Evolutionary conservation across 2,888 invertebrate genomes (phyloP), one percentile per base, ranked within the genome.

Genomic region (Papilio gigon): DNA sequence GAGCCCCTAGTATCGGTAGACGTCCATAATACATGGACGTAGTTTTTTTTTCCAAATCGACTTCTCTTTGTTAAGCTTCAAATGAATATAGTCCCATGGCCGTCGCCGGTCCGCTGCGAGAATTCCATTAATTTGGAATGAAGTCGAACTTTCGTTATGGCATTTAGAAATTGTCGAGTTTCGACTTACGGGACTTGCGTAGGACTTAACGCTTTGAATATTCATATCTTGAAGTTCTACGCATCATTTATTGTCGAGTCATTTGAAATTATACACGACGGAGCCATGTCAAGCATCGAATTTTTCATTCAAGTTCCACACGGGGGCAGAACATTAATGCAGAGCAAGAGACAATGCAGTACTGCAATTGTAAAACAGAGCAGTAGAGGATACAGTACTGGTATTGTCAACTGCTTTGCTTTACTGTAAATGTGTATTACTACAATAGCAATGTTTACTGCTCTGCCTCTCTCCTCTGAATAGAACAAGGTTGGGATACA

Each of bases 91-190:
- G 14, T n/a, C 40, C 1, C 40, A n/a, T 40, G 5, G 6, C 40
- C 14, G 6, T 40, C 40, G 6, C 11, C 44, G 9, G 8, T 8
- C 20, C 4, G 44, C 20, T 20, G 9, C 9, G 17, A 44, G 0
- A 2, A 44, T 20, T 9, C 44, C 9, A 9, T 44, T 8, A 12
- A 3, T 11, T 11, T 44, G 17, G 22, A 47, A 47, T 47, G 4
- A 47, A 47, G 47, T 22, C 22, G 22, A 47, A 47, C 47, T 47
- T 47, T 47, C 22, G 47, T 0, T 47, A 47, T 22, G 47, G 47
- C 11, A 44, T 44, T 20, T 44, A 44, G 20, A 44, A 9, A 20
- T 44, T 6, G 6, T 1, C 6, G 4, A 12, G 47, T 47, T 47
- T 12, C 6, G 0, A 47, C 47, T 47, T 22, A 17, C 11, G 44